A percentile compares a stretch with the other conserved stretches of the same genome.
Evolutionary conservation across 53 echinoderm and acorn worm genomes (phyloP).

Genomic region (Hippasteria phrygiana): DNA sequence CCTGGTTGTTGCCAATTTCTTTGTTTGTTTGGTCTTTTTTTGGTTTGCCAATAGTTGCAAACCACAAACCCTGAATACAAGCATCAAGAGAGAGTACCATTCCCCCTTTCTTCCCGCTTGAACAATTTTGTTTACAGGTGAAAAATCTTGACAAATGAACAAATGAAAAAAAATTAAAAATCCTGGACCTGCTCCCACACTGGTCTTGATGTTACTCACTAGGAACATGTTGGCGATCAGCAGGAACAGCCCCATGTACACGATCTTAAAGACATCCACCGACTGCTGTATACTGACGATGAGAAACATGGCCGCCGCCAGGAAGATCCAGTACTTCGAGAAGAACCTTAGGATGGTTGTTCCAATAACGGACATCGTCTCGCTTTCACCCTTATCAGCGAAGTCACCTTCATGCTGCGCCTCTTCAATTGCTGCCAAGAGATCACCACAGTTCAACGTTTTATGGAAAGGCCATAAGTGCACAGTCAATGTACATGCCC

Average conservation of each 20-base stretch:
- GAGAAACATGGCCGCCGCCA: constrained; percentile 91
- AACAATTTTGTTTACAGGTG: neutral
- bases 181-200: no score
- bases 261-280: constrained; percentile 92
- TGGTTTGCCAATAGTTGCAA: no score
- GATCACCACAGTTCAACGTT: no score
- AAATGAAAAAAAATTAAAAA: constrained; percentile 2
- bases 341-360: constrained; percentile 67
- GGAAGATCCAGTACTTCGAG: constrained; percentile 97
- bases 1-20: no score
- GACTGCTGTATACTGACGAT: constrained; percentile 90
- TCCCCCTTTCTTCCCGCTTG: no score
- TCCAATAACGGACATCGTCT: constrained; percentile 86
- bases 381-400: constrained; percentile 74
- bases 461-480: no score
- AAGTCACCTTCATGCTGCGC: constrained; percentile 43
- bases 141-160: neutral
- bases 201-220: no score
- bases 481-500: no score
- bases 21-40: no score
- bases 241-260: constrained; percentile 94
- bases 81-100: no score
- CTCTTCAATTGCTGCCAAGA: constrained; percentile 54
- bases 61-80: no score
- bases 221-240: constrained; percentile 88